Evolutionary conservation across 23 tunicate genomes (phyloP).

Genomic region (Trididemnum miniatum): DNA sequence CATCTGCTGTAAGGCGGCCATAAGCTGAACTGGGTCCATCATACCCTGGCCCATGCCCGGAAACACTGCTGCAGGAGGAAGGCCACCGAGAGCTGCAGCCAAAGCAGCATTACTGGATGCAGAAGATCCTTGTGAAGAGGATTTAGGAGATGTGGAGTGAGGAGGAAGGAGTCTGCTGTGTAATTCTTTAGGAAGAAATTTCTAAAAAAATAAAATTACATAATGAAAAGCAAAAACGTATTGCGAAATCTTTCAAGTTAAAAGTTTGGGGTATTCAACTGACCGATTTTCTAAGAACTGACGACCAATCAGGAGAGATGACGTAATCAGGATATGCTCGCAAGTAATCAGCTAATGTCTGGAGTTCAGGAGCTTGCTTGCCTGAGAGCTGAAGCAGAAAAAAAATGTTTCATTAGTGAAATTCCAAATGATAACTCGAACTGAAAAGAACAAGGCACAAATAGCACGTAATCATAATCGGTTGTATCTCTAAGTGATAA

Average conservation of each 20-base stretch:
- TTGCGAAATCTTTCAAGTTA: background rate
- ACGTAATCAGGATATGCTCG: conserved; percentile 47
- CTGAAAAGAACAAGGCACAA: no score
- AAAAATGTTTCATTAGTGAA: no score
- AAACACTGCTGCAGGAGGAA: conserved; percentile 64
- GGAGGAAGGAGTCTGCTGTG: conserved; percentile 56
- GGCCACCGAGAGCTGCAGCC: conserved; percentile 51
- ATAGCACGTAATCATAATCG: no score
- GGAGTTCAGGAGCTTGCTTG: conserved; percentile 74
- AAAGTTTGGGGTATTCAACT: background rate
- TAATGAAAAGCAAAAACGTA: background rate
- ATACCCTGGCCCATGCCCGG: conserved; percentile 58
- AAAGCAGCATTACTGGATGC: conserved; percentile 29
- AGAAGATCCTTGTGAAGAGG: conserved; percentile 21
- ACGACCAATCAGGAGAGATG: conserved; percentile 64
- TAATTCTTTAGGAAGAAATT: conserved; percentile 68
- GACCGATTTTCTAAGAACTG: conserved; percentile 57
- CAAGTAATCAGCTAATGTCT: conserved; percentile 46
- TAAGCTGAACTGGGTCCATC: conserved; percentile 78
- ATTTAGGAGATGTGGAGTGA: conserved; percentile 28
- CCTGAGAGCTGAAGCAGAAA: conserved; percentile 58
- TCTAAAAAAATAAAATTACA: conserved; percentile 25
- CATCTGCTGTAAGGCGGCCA: conserved; percentile 70
- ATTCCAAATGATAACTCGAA: no score
- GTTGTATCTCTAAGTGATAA: no score